Base-by-base conservation (phyloP, 2,113 vertebrate species). In the Brienomyrus longianalis region DNA sequence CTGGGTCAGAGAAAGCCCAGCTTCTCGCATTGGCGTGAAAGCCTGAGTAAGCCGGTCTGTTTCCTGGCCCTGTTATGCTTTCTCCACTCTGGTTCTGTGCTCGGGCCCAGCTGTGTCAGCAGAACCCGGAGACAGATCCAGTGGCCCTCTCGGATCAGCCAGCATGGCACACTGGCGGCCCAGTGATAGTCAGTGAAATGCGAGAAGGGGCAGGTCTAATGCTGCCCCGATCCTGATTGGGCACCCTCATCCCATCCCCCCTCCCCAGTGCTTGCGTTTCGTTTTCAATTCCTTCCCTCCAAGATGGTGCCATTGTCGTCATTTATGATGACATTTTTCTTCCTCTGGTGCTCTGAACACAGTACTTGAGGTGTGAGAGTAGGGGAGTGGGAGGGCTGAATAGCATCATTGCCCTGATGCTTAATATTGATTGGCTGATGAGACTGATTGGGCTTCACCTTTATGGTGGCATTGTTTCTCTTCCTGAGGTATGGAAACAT, bases 31-130 rank as follows among this genome's bases (percentile, higher is more conserved):
- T 91, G 66, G 94, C 92, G 94, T 95, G 93, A 95, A 97, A 95
- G 93, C 95, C 93, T 92, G 93, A 95, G 95, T 95, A 93, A 96
- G 95, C 96, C 96, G 96, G 97, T 96, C 96, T 96, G 96, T 97
- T 97, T 98, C 97, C 97, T 98, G 97, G 95, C 95, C 96, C 97
- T 97, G 97, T 98, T 98, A 96, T 97, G 96, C 95, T 97, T 98
- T 97, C 97, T 97, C 93, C 94, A 93, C 93, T 90, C 86, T 91
- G 94, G 92, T 92, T 94, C 92, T 94, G n/a, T 90, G 94, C 95
- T 39, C 92, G 3, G 43, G 88, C 90, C 93, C 96, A 96, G 96
- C 97, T 97, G 96, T 96, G 96, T 98, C 97, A 97, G 97, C 97
- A 97, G 94, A 93, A 90, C 95, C 95, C 92, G 6, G 35, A 86